A percentile compares a stretch with the other conserved stretches of the same genome.
Conservation (phyloP, 2,113 vertebrate genomes). For the Meriones unguiculatus region DNA sequence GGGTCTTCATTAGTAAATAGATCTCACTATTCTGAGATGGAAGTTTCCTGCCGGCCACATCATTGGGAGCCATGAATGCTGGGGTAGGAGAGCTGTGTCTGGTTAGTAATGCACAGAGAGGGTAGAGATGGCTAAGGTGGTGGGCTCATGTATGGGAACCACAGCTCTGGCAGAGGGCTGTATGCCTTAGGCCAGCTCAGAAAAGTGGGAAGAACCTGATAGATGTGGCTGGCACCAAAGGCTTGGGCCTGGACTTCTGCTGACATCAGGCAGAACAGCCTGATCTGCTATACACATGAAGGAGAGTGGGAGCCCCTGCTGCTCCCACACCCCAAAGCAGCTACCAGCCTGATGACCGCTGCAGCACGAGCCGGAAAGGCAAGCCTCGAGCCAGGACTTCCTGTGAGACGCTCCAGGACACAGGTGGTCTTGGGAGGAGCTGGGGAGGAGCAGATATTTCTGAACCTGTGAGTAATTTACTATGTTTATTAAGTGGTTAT, state of each 20-base stretch:
- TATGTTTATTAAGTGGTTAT: slow-evolving; percentile 79
- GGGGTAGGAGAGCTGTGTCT: background rate
- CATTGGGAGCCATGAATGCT: no score
- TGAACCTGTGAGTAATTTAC: slow-evolving; percentile 66
- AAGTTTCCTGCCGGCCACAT: background rate
- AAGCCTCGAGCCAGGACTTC: background rate
- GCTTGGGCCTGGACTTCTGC: no score
- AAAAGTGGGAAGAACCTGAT: background rate
- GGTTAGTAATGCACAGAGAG: background rate
- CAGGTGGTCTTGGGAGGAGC: background rate
- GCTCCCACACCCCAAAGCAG: background rate
- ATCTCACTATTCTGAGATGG: background rate
- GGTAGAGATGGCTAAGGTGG: background rate
- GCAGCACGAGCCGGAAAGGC: rapidly evolving
- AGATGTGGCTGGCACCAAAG: background rate
- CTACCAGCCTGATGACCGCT: background rate
- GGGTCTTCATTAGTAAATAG: background rate
- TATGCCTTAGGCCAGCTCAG: background rate
- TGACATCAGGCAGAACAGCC: no score
- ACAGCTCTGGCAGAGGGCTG: background rate
- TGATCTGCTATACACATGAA: background rate
- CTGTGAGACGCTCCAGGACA: background rate
- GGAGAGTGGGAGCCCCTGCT: no score
- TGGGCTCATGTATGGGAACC: background rate
- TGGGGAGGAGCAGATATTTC: background rate